Percentiles rank a stretch among this genome's conserved stretches.
phyloP scores from a whole-genome alignment of 2,888 invertebrate species.

The Synanthedon vespiformis region DNA sequence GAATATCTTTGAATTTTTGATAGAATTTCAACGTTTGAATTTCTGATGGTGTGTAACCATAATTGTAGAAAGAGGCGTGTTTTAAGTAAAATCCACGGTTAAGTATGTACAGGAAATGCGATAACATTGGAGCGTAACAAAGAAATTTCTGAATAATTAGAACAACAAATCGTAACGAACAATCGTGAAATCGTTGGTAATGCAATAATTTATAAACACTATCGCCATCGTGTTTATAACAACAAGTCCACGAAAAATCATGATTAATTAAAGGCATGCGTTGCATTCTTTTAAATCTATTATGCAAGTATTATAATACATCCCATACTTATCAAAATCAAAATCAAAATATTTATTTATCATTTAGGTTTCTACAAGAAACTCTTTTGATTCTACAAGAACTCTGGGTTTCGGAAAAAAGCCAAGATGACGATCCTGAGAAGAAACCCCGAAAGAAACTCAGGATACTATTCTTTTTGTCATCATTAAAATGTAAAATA shows the following conservation, averaged over 20 bases:
- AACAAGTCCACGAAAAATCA: conserved; percentile 33
- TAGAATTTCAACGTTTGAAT: no score
- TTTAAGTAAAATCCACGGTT: neutral
- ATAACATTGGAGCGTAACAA: conserved; percentile 23
- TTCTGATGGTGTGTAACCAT: neutral
- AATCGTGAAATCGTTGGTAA: conserved; percentile 41
- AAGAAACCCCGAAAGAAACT: no score
- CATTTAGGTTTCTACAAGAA: no score
- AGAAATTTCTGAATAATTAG: conserved; percentile 44
- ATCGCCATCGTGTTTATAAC: conserved; percentile 29
- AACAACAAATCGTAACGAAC: conserved; percentile 42
- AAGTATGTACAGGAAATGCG: conserved; percentile 14
- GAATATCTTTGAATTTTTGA: no score
- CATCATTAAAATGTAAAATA: no score
- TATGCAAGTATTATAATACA: no score
- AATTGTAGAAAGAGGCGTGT: neutral
- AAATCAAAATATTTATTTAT: no score
- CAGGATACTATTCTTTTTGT: no score
- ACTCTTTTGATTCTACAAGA: no score
- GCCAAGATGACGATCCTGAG: no score
- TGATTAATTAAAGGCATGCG: conserved; percentile 33
- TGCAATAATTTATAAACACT: conserved; percentile 59
- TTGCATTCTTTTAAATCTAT: conserved; percentile 3
- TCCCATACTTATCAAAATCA: no score
- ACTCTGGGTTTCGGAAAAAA: no score